Evolutionary conservation across 2,797 vertebrate species (phyloP).

Genomic region (Cyprinella venusta): DNA sequence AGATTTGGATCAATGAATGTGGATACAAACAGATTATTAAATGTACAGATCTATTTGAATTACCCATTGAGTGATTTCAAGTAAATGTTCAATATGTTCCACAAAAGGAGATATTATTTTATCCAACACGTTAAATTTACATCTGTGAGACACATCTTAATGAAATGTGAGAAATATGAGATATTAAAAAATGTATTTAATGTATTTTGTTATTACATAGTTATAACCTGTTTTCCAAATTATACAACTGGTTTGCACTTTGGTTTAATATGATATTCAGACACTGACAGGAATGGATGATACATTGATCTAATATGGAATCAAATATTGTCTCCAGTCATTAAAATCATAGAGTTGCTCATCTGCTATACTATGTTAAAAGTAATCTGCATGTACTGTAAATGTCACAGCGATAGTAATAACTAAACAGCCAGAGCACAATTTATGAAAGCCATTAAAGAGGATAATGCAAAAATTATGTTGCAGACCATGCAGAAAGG

Average conservation of each 20-base stretch:
- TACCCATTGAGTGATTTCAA: neutral
- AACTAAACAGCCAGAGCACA: conserved; percentile 27
- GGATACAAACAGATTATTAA: neutral
- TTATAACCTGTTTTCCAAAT: neutral
- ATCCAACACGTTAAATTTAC: neutral
- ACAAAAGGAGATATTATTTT: neutral
- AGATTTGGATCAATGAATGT: neutral
- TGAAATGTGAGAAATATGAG: neutral
- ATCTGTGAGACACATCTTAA: neutral
- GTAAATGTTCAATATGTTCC: neutral
- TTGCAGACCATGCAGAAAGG: conserved; percentile 16
- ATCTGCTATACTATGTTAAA: conserved; percentile 40
- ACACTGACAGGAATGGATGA: conserved; percentile 12
- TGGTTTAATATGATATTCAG: neutral
- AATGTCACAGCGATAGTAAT: conserved; percentile 45
- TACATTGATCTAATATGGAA: conserved; percentile 39
- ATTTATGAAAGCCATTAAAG: conserved; percentile 51
- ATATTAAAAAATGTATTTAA: neutral
- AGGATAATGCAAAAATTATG: conserved; percentile 46
- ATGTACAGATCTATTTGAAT: neutral
- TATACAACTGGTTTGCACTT: neutral
- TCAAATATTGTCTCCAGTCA: conserved; percentile 41
- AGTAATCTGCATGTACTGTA: conserved; percentile 47
- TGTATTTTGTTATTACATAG: neutral
- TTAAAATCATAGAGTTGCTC: conserved; percentile 31